Evolutionary conservation across 2,888 invertebrate genomes (phyloP).

Genomic region (Octonoba sinensis): DNA sequence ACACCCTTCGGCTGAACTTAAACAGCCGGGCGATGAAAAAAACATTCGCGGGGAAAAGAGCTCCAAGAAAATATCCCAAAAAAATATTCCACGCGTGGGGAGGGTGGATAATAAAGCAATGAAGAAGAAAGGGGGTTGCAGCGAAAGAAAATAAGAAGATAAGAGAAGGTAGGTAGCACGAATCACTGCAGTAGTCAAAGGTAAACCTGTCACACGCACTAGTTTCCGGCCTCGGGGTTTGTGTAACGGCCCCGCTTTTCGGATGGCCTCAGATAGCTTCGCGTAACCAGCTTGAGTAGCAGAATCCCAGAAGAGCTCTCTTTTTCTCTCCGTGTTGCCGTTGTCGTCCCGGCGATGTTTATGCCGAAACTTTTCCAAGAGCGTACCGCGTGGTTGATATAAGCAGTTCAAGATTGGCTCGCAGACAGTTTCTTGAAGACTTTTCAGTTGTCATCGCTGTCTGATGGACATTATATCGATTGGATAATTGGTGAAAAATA

Average conservation of each 20-base stretch:
- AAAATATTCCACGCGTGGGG: slow-evolving; percentile 12
- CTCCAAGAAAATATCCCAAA: not conserved
- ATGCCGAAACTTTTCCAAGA: not conserved
- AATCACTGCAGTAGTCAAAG: slow-evolving; percentile 60
- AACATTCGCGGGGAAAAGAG: slow-evolving; percentile 16
- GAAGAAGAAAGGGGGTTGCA: slow-evolving; percentile 12
- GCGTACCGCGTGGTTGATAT: too few species aligned
- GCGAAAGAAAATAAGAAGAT: not conserved
- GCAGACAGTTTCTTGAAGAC: not conserved
- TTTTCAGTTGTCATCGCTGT: not conserved
- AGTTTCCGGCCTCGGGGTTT: slow-evolving; percentile 51
- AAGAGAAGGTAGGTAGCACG: slow-evolving; percentile 36
- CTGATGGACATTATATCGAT: too few species aligned
- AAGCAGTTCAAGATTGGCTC: not conserved
- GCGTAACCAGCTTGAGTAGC: slow-evolving; percentile 48
- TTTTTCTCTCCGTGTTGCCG: not conserved
- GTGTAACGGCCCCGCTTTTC: slow-evolving; percentile 47
- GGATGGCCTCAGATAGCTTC: slow-evolving; percentile 37
- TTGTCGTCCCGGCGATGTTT: slow-evolving; percentile 7
- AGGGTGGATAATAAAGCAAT: slow-evolving; percentile 47
- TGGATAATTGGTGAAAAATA: too few species aligned
- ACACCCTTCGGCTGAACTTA: slow-evolving; percentile 19
- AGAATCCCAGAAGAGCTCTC: slow-evolving; percentile 19
- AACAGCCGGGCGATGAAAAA: slow-evolving; percentile 22
- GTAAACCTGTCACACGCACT: slow-evolving; percentile 58